Percentiles rank a stretch among this genome's conserved stretches.
These are phyloP conservation scores for Tyrophagus putrescentiae DNA, from an alignment of 1,140 invertebrate species.

Conservation along the genomic window DNA sequence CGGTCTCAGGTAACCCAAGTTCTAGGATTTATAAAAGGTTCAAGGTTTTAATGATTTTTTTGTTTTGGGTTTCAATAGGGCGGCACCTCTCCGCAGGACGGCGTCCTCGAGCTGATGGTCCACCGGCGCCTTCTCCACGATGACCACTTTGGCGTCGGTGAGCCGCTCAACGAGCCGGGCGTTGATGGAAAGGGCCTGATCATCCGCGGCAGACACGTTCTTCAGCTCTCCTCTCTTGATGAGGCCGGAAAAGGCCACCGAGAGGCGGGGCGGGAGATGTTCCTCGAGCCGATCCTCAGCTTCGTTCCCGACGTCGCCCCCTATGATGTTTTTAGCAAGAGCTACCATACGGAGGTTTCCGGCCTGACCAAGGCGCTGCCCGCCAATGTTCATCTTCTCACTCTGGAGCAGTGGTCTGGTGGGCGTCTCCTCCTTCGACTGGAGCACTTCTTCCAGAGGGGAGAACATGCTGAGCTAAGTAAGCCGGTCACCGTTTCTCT, in stretches of 20 bases:
- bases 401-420: conserved; percentile 63
- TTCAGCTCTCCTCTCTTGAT: conserved; percentile 27
- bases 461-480: conserved; percentile 44
- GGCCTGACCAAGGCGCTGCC: conserved; percentile 45
- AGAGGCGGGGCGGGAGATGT: conserved; percentile 34
- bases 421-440: conserved; percentile 58
- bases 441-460: conserved; percentile 67
- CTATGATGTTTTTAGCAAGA: neutral
- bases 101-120: conserved; percentile 33
- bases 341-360: conserved; percentile 36
- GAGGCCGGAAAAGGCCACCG: conserved; percentile 35
- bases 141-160: conserved; percentile 77
- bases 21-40: too few relatives aligned
- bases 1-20: conserved; percentile 72
- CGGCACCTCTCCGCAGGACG: conserved; percentile 49
- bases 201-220: conserved; percentile 51
- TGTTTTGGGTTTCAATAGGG: too few relatives aligned
- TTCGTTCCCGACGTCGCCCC: conserved; percentile 30
- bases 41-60: too few relatives aligned
- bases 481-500: conserved; percentile 37
- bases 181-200: conserved; percentile 54
- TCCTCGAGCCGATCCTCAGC: conserved; percentile 34
- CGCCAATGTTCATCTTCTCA: conserved; percentile 62
- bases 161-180: conserved; percentile 72
- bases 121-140: conserved; percentile 70